Conservation (phyloP, 2,888 invertebrate species). For the Leptinotarsa juncta region DNA sequence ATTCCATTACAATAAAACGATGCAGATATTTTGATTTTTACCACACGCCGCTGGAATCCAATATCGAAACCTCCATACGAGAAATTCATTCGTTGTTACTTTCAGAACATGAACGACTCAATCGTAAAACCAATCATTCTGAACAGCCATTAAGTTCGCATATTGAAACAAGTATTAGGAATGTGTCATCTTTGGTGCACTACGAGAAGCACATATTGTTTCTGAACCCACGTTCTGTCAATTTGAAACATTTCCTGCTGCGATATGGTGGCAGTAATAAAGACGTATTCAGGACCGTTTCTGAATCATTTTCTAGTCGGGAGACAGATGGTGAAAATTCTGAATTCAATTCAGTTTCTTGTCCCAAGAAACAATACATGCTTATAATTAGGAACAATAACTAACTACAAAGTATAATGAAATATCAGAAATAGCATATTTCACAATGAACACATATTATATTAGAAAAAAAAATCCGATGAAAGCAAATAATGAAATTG, state of each 20-base stretch:
- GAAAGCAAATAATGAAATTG: too few species aligned
- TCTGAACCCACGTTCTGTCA: conserved; percentile 18
- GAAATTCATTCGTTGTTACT: not conserved
- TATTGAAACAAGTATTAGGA: not conserved
- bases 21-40: not conserved
- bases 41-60: not conserved
- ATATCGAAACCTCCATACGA: not conserved
- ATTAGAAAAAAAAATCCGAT: too few species aligned
- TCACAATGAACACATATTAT: too few species aligned
- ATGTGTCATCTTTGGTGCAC: conserved; percentile 13
- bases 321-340: too few species aligned
- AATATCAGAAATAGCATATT: too few species aligned
- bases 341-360: too few species aligned
- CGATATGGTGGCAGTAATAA: not conserved
- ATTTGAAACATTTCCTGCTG: conserved; percentile 6
- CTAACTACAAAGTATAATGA: too few species aligned
- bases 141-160: conserved; percentile 8
- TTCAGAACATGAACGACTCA: not conserved
- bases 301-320: not conserved
- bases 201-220: conserved; percentile 15
- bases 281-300: conserved; percentile 11
- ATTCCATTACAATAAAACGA: too few species aligned
- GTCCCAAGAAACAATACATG: too few species aligned
- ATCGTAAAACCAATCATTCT: conserved; percentile 18
- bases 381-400: too few species aligned